Percentiles rank a stretch among this genome's conserved stretches.
These are phyloP conservation scores for Eulithis testata DNA, from an alignment of 2,888 invertebrate genomes.

Conservation along the genomic window DNA sequence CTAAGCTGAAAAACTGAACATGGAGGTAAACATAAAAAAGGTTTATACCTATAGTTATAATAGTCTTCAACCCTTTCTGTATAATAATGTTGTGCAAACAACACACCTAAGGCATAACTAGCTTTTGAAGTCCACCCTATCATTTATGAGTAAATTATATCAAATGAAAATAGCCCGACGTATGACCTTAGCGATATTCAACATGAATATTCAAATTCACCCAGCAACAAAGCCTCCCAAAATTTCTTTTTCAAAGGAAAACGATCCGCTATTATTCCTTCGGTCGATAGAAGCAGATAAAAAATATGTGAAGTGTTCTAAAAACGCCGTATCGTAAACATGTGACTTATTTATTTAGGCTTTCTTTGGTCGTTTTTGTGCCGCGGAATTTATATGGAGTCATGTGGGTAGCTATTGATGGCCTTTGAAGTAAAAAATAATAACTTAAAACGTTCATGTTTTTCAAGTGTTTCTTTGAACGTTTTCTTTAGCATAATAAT, in stretches of 20 bases:
- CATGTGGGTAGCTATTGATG: conserved; percentile 49
- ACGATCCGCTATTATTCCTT: conserved; percentile 50
- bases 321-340: conserved; percentile 51
- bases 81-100: not conserved
- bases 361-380: conserved; percentile 45
- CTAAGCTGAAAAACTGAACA: too few species aligned
- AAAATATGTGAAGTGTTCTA: conserved; percentile 55
- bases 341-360: conserved; percentile 53
- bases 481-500: conserved; percentile 49
- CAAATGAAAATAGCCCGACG: conserved; percentile 25
- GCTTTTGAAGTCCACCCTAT: conserved; percentile 27
- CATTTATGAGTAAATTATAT: conserved; percentile 19
- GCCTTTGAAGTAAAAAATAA: conserved; percentile 61
- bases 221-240: conserved; percentile 48
- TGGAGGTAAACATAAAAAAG: too few species aligned
- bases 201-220: conserved; percentile 60
- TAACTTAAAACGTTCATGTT: conserved; percentile 47
- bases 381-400: conserved; percentile 47
- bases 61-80: too few species aligned
- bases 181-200: conserved; percentile 41
- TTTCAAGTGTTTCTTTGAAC: conserved; percentile 60
- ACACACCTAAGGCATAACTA: conserved; percentile 16
- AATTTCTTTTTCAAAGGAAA: conserved; percentile 51
- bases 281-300: conserved; percentile 54
- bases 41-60: too few species aligned